Percentiles rank a stretch among this genome's conserved stretches.
Evolutionary conservation across 2,797 vertebrate species (phyloP).

Genomic region (Coregonus suidteri): DNA sequence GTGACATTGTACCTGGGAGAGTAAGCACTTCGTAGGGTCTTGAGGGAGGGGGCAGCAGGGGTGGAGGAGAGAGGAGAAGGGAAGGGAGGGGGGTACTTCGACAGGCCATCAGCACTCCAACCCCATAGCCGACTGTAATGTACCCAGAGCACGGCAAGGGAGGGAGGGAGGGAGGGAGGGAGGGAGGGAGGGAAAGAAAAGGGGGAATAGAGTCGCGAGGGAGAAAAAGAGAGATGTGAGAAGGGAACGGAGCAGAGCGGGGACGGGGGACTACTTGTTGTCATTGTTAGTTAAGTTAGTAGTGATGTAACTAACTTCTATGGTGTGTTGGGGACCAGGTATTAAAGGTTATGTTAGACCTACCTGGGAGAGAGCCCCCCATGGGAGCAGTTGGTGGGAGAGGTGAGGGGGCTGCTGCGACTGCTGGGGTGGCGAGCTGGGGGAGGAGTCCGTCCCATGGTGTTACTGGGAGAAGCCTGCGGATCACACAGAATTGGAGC

Average conservation of each 20-base stretch:
- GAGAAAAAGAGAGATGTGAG: conserved; percentile 45
- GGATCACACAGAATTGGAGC: not conserved
- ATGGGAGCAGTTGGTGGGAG: conserved; percentile 91
- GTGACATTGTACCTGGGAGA: conserved; percentile 85
- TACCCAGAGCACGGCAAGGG: conserved; percentile 31
- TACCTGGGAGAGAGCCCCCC: conserved; percentile 93
- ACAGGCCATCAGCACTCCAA: conserved; percentile 87
- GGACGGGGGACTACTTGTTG: not conserved
- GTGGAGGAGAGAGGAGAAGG: conserved; percentile 22
- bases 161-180: not conserved
- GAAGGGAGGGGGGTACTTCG: conserved; percentile 70
- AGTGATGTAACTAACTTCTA: not conserved
- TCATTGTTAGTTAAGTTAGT: not conserved
- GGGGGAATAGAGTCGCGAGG: conserved; percentile 17
- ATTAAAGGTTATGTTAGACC: not conserved
- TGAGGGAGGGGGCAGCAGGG: conserved; percentile 74
- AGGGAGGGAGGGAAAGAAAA: not conserved
- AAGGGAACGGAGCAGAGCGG: conserved; percentile 12
- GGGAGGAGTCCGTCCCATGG: conserved; percentile 82
- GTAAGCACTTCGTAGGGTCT: conserved; percentile 85
- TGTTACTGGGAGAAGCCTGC: conserved; percentile 88
- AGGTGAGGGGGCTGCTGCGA: conserved; percentile 90
- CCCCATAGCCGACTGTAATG: conserved; percentile 89
- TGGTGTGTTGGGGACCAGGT: not conserved
- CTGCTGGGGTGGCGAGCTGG: conserved; percentile 84